A percentile compares a stretch with the other conserved stretches of the same genome.
Conservation (phyloP, 2,888 invertebrate genomes). For the Cheilosia variabilis region DNA sequence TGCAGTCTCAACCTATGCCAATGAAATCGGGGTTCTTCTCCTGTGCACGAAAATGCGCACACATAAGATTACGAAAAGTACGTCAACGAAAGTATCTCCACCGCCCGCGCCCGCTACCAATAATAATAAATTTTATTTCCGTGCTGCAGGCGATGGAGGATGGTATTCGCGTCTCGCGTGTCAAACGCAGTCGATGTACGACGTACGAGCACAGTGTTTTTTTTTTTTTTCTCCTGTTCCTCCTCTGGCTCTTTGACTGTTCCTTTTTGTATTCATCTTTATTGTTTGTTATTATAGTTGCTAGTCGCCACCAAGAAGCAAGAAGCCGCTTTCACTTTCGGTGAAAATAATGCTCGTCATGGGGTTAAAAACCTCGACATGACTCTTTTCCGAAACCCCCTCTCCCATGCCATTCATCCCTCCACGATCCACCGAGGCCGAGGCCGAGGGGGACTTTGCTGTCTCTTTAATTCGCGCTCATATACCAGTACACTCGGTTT, state of each 20-base stretch:
- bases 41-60: slow-evolving; percentile 50
- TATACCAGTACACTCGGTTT: slow-evolving; percentile 8
- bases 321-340: slow-evolving; percentile 73
- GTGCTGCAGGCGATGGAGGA: slow-evolving; percentile 66
- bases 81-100: slow-evolving; percentile 5
- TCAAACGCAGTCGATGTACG: slow-evolving; percentile 64
- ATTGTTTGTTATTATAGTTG: slow-evolving; percentile 75
- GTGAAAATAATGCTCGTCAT: slow-evolving; percentile 66
- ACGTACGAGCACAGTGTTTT: slow-evolving; percentile 30
- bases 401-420: not conserved
- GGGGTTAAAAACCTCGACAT: slow-evolving; percentile 70
- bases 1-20: slow-evolving; percentile 66
- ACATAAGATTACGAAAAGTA: slow-evolving; percentile 33
- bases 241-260: slow-evolving; percentile 1
- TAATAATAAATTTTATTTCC: slow-evolving; percentile 70
- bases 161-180: slow-evolving; percentile 70
- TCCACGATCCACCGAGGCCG: not conserved
- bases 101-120: slow-evolving; percentile 31
- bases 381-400: slow-evolving; percentile 33
- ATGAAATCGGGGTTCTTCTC: slow-evolving; percentile 61
- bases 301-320: slow-evolving; percentile 55
- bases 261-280: slow-evolving; percentile 15
- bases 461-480: slow-evolving; percentile 50
- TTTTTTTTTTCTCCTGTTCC: slow-evolving; percentile 1
- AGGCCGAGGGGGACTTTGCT: slow-evolving; percentile 16